Evolutionary conservation across 2,797 vertebrate species (phyloP).

Genomic region (Notoglanidium macrostoma): DNA sequence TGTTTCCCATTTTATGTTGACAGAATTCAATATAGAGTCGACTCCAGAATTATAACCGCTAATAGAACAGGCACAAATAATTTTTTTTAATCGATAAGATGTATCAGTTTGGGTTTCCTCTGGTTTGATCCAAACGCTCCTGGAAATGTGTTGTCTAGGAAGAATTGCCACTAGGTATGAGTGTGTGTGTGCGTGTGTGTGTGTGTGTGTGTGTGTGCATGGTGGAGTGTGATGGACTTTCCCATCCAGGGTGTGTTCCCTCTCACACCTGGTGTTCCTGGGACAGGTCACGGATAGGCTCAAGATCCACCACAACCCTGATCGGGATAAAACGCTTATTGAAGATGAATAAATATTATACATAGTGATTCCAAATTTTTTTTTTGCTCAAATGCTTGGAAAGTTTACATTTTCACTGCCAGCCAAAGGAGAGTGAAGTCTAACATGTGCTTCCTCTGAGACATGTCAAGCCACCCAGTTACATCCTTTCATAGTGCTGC

Average conservation of each 20-base stretch:
- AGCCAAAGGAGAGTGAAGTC: no score
- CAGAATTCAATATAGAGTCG: slow-evolving; percentile 17
- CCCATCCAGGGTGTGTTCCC: background rate
- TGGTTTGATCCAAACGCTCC: background rate
- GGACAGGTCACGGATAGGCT: background rate
- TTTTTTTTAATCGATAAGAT: background rate
- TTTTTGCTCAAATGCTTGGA: background rate
- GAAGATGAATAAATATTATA: background rate
- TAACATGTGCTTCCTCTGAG: no score
- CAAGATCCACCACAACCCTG: background rate
- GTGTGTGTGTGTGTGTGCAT: background rate
- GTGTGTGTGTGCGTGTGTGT: background rate
- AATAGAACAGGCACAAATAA: background rate
- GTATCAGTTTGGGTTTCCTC: background rate
- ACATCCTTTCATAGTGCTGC: no score
- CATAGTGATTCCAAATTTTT: background rate
- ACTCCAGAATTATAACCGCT: background rate
- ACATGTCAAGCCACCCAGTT: no score
- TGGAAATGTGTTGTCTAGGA: background rate
- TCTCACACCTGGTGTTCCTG: background rate
- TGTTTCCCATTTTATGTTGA: slow-evolving; percentile 69
- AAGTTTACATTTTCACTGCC: no score
- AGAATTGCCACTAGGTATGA: background rate
- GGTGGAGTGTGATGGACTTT: background rate
- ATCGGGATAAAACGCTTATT: background rate